Percentiles rank a stretch among this genome's conserved stretches.
These are phyloP conservation scores for Erpetoichthys calabaricus DNA, from an alignment of 2,797 vertebrate species.

Conservation along the genomic window DNA sequence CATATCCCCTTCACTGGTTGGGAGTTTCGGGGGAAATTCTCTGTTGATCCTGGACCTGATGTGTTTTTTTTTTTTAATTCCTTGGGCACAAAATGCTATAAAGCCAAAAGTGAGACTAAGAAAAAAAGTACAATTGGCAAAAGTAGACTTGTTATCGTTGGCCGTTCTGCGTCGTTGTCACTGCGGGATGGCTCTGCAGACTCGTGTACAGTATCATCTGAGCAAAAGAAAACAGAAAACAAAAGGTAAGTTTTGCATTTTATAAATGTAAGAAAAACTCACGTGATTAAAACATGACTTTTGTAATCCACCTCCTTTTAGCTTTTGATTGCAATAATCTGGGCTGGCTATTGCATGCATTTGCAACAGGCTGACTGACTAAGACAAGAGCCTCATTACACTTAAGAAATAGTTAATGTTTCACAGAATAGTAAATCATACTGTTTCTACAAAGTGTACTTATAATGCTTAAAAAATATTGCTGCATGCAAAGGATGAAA, in stretches of 20 bases:
- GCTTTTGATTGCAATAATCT: no score
- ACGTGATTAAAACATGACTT: no score
- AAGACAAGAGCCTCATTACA: no score
- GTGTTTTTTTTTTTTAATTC: conserved; percentile 43
- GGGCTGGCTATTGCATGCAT: no score
- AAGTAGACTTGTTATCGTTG: conserved; percentile 63
- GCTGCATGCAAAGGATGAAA: no score
- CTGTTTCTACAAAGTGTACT: background rate
- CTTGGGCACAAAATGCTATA: conserved; percentile 78
- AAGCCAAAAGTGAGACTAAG: conserved; percentile 76
- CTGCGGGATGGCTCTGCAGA: conserved; percentile 92
- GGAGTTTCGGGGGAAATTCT: conserved; percentile 56
- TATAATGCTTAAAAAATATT: no score
- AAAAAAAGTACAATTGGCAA: conserved; percentile 72
- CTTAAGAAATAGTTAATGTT: no score
- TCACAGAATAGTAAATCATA: background rate
- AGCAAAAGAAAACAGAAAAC: conserved; percentile 45
- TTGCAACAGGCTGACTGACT: no score
- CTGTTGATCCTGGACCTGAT: conserved; percentile 72
- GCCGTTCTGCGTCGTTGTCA: conserved; percentile 67
- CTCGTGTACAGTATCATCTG: conserved; percentile 95
- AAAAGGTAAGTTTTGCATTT: background rate
- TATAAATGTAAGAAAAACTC: no score
- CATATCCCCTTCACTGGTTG: conserved; percentile 59
- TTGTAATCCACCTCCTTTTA: no score